Percentiles rank a stretch among this genome's conserved stretches.
phyloP scores from a whole-genome alignment of 2,113 vertebrate species.

The Mobula hypostoma region DNA sequence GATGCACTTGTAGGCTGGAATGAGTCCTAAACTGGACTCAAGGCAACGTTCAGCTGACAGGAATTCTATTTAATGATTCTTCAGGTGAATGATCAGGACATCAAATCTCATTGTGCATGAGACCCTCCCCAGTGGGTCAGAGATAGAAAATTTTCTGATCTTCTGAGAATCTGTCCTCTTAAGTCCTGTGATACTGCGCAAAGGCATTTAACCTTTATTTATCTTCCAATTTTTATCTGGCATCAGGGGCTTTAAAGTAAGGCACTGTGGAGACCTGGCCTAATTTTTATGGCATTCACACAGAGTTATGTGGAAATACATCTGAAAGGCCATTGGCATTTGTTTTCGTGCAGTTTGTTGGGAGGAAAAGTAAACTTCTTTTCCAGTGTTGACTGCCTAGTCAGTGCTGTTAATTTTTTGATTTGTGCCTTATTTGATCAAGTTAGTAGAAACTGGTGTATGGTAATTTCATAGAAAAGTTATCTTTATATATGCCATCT shows the following conservation, averaged over 20 bases:
- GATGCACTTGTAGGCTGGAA: background rate
- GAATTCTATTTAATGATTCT: background rate
- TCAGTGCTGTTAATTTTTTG: background rate
- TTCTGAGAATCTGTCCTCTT: background rate
- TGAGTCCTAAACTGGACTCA: background rate
- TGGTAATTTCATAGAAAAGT: background rate
- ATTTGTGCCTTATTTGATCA: background rate
- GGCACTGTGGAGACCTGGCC: background rate
- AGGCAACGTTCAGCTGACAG: background rate
- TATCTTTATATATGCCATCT: background rate
- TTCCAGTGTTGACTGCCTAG: background rate
- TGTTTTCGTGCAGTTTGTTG: background rate
- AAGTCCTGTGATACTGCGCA: background rate
- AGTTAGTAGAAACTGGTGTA: background rate
- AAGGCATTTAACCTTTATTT: background rate
- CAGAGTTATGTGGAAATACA: background rate
- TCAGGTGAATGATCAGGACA: background rate
- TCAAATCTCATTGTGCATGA: too few species aligned
- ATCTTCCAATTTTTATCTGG: too few species aligned
- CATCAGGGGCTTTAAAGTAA: background rate
- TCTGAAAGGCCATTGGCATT: background rate
- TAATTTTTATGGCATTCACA: background rate
- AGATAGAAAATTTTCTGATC: background rate
- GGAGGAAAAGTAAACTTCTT: background rate
- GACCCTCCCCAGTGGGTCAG: background rate